These are phyloP conservation scores for Nasonovia ribisnigri DNA, from an alignment of 2,888 invertebrate genomes.

Conservation along the genomic window DNA sequence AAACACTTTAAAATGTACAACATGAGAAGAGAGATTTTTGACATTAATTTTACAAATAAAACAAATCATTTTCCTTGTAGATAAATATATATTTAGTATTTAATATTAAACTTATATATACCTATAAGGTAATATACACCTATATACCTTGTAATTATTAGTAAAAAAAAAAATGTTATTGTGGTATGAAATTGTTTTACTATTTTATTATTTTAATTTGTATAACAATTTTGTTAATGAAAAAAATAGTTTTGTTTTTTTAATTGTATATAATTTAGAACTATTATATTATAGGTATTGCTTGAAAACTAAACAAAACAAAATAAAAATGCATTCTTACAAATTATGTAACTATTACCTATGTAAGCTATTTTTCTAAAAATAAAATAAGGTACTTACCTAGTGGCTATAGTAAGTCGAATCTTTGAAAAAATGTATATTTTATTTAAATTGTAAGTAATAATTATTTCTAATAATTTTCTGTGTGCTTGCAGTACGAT, in stretches of 20 bases:
- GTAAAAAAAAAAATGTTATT: neutral
- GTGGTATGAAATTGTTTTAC: too few relatives aligned
- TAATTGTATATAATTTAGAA: too few relatives aligned
- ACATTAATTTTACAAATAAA: slow-evolving; percentile 6
- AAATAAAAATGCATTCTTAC: neutral
- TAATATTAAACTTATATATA: neutral
- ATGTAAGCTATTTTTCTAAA: too few relatives aligned
- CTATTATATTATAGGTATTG: too few relatives aligned
- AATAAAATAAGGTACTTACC: too few relatives aligned
- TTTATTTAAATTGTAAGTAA: neutral
- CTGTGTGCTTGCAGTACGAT: neutral
- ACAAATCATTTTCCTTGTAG: slow-evolving; percentile 28
- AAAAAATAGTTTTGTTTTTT: too few relatives aligned
- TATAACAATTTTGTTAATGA: too few relatives aligned
- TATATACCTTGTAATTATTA: neutral
- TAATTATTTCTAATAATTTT: neutral
- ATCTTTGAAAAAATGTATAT: too few relatives aligned
- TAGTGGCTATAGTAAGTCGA: too few relatives aligned
- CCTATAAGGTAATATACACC: too few relatives aligned
- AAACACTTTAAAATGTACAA: slow-evolving; percentile 8
- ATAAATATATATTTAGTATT: neutral
- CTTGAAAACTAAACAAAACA: neutral
- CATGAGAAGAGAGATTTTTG: neutral
- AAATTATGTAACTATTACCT: too few relatives aligned
- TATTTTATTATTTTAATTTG: too few relatives aligned